Conservation (phyloP, 2,888 invertebrate species). For the Drosophila kanekoi region DNA sequence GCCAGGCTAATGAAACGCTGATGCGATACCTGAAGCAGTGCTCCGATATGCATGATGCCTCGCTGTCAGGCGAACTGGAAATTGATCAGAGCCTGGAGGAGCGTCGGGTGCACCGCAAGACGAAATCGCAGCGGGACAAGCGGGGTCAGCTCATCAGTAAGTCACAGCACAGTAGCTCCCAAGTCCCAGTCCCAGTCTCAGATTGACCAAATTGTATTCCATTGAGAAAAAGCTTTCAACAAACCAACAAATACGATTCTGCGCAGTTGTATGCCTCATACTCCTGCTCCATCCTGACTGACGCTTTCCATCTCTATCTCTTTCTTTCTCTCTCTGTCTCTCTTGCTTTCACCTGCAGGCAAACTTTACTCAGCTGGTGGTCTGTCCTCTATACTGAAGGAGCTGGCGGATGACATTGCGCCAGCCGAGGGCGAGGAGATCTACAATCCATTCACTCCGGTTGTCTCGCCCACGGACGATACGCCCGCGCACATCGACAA, state of each 20-base stretch:
- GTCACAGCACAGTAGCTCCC: constrained; percentile 35
- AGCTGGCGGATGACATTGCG: constrained; percentile 85
- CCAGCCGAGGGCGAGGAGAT: constrained; percentile 85
- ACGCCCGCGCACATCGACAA: constrained; percentile 85
- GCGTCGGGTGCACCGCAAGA: constrained; percentile 85
- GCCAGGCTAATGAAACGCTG: constrained; percentile 85
- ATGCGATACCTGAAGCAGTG: constrained; percentile 85
- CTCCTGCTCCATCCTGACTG: constrained; percentile 14
- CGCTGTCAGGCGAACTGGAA: constrained; percentile 85
- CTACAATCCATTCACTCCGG: constrained; percentile 86
- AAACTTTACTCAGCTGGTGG: constrained; percentile 84
- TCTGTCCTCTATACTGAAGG: constrained; percentile 84
- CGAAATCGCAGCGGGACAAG: constrained; percentile 85
- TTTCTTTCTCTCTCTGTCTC: constrained; percentile 14
- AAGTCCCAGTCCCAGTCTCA: constrained; percentile 1
- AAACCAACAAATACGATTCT: constrained; percentile 27
- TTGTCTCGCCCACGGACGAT: constrained; percentile 85
- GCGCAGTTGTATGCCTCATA: constrained; percentile 36
- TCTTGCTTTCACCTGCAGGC: constrained; percentile 59
- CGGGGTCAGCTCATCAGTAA: constrained; percentile 84
- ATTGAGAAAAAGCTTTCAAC: constrained; percentile 56
- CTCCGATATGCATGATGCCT: constrained; percentile 85
- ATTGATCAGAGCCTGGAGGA: constrained; percentile 85
- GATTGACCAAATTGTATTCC: constrained; percentile 25
- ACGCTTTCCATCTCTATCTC: constrained; percentile 2